Conservation (phyloP, 2,113 vertebrate species). For the Gorsachius goisagi region DNA sequence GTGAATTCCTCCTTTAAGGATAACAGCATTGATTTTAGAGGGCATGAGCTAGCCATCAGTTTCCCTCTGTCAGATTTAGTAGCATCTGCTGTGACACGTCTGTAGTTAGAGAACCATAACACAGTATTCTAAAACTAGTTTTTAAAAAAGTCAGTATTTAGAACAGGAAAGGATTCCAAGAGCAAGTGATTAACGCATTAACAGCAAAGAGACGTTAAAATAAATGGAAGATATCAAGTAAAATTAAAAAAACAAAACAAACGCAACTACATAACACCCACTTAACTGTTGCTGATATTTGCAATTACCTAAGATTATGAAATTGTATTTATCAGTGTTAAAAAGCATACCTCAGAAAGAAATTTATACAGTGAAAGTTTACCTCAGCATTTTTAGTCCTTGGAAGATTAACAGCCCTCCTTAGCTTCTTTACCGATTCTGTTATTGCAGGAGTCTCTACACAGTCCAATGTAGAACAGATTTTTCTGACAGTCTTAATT, state of each 20-base stretch:
- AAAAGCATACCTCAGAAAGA: neutral
- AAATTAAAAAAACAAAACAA: neutral
- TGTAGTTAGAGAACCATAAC: neutral
- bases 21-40: neutral
- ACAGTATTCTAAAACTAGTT: neutral
- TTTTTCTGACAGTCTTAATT: conserved; percentile 89
- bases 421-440: conserved; percentile 86
- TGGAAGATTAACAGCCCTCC: conserved; percentile 87
- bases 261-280: neutral
- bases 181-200: neutral
- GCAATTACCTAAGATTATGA: neutral
- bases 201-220: neutral
- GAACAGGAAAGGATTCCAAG: neutral
- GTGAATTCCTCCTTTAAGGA: neutral
- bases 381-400: conserved; percentile 85
- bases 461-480: conserved; percentile 89
- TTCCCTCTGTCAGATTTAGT: neutral
- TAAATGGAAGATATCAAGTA: neutral
- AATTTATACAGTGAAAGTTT: neutral
- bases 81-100: neutral
- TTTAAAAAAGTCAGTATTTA: neutral
- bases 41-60: neutral
- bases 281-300: neutral
- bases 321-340: neutral
- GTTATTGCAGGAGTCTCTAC: conserved; percentile 89